Conservation (phyloP, 2,113 vertebrate species). For the Dunckerocampus dactyliophorus region DNA sequence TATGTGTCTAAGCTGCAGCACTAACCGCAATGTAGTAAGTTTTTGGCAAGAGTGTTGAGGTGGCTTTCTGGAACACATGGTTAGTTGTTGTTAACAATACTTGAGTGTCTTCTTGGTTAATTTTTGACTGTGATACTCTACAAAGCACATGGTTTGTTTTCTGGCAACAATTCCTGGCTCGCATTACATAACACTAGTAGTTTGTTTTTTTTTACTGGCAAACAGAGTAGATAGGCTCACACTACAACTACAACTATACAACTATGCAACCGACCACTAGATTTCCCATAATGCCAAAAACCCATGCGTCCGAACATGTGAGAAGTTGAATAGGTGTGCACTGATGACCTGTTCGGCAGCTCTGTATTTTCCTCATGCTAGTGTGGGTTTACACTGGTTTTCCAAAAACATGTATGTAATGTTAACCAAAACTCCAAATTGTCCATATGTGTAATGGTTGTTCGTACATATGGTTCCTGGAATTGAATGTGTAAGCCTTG, state of each 20-base stretch:
- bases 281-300: neutral
- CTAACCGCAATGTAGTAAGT: conserved; percentile 1
- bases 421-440: too few species aligned
- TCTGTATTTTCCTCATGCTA: too few species aligned
- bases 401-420: too few species aligned
- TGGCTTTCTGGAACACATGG: neutral
- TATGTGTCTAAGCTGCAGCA: neutral
- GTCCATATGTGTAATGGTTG: neutral
- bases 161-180: neutral
- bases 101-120: neutral
- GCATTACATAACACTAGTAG: neutral
- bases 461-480: too few species aligned
- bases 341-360: too few species aligned
- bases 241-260: too few species aligned
- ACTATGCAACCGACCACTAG: too few species aligned
- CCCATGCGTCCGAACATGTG: too few species aligned
- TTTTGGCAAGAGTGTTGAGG: neutral
- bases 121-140: neutral
- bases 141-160: neutral
- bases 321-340: too few species aligned
- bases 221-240: neutral
- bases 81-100: neutral
- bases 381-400: too few species aligned
- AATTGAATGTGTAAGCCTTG: neutral
- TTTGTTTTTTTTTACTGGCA: neutral